Conservation (phyloP, 1,140 invertebrate genomes). For the Orchestia grillus region DNA sequence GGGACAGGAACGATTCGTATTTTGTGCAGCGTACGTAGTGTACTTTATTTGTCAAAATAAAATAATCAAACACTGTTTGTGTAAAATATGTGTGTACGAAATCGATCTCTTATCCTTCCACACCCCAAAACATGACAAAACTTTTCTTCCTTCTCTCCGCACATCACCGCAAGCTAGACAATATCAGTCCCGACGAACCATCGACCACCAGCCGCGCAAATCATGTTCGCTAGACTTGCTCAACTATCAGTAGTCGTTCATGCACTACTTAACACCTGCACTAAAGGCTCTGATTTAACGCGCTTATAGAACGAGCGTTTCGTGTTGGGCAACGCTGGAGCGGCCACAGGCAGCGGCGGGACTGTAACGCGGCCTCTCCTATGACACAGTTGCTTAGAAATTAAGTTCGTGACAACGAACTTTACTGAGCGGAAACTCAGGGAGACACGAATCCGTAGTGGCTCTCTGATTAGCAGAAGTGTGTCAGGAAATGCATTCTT, state of each 20-base stretch:
- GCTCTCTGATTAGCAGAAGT: not conserved
- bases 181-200: too few species aligned
- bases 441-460: not conserved
- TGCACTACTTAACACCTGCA: slow-evolving; percentile 21
- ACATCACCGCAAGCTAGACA: too few species aligned
- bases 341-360: too few species aligned
- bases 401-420: not conserved
- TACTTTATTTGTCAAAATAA: too few species aligned
- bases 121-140: too few species aligned
- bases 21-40: too few species aligned
- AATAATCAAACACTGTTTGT: too few species aligned
- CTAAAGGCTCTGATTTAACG: not conserved
- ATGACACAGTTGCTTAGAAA: not conserved
- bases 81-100: too few species aligned
- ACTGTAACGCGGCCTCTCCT: not conserved
- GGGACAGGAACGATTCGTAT: too few species aligned
- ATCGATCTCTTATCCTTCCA: too few species aligned
- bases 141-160: too few species aligned
- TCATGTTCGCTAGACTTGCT: not conserved
- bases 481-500: not conserved
- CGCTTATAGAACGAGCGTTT: slow-evolving; percentile 1
- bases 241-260: not conserved
- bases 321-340: not conserved
- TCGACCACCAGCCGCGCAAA: not conserved
- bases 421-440: not conserved